These are phyloP conservation scores for Pedetes capensis DNA, from an alignment of 2,113 vertebrate genomes.

Conservation along the genomic window DNA sequence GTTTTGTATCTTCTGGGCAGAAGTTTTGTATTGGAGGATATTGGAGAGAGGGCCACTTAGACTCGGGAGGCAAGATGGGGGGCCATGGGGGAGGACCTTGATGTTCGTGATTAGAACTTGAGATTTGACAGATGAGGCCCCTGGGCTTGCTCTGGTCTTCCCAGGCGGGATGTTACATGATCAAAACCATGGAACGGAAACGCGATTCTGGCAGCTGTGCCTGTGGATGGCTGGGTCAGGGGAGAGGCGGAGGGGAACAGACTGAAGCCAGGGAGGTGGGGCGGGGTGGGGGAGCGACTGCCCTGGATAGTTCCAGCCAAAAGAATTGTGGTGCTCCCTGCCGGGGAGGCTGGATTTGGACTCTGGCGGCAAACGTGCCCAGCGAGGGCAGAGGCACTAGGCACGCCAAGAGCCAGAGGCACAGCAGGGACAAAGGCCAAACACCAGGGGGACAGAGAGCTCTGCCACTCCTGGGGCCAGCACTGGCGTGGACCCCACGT, in stretches of 20 bases:
- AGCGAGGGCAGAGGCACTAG: neutral
- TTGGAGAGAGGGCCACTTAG: neutral
- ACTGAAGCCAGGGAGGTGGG: neutral
- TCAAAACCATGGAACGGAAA: conserved; percentile 68
- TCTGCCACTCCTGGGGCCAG: no score
- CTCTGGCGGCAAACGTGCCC: neutral
- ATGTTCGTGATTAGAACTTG: neutral
- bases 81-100: neutral
- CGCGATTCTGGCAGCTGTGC: conserved; percentile 40
- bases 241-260: neutral
- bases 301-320: neutral
- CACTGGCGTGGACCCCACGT: no score
- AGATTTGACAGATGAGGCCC: conserved; percentile 66
- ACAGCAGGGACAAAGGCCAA: neutral
- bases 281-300: neutral
- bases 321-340: neutral
- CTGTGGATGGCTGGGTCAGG: neutral
- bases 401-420: neutral
- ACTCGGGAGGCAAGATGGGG: conserved; percentile 37
- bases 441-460: no score
- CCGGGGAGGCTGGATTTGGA: neutral
- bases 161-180: conserved; percentile 49
- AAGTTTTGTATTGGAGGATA: neutral
- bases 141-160: conserved; percentile 42
- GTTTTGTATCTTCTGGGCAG: neutral